These are phyloP conservation scores for Siniperca knerii DNA, from an alignment of 2,113 vertebrate species.

Conservation along the genomic window DNA sequence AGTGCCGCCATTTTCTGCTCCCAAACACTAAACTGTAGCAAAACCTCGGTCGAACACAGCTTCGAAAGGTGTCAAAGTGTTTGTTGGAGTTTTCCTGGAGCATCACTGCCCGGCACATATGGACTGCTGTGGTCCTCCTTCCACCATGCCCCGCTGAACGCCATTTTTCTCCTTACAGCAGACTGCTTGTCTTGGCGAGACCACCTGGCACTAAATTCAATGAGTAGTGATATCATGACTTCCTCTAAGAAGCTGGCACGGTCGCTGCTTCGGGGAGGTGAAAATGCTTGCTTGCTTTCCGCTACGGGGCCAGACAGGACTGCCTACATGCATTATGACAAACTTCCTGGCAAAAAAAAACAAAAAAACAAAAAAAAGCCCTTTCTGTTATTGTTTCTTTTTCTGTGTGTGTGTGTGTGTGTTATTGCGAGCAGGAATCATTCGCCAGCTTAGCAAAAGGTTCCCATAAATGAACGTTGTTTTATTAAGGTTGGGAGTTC, in stretches of 20 bases:
- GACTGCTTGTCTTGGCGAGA: constrained; percentile 44
- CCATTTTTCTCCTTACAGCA: constrained; percentile 31
- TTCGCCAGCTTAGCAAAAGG: constrained; percentile 52
- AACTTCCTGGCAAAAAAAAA: constrained; percentile 28
- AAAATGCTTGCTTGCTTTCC: constrained; percentile 37
- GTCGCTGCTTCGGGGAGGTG: constrained; percentile 50
- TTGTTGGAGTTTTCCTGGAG: constrained; percentile 27
- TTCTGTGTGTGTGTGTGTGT: constrained; percentile 25
- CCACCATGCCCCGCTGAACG: constrained; percentile 15
- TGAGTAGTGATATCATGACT: constrained; percentile 56
- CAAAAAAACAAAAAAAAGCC: not conserved
- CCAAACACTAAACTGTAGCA: constrained; percentile 59
- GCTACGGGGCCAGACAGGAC: constrained; percentile 30
- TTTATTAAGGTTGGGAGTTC: constrained; percentile 61
- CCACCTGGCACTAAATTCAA: constrained; percentile 44
- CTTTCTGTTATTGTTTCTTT: constrained; percentile 29
- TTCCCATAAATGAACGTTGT: constrained; percentile 58
- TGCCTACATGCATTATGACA: constrained; percentile 42
- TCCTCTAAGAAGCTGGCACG: constrained; percentile 46
- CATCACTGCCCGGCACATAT: not conserved
- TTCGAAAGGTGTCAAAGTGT: constrained; percentile 34
- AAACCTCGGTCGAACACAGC: constrained; percentile 22
- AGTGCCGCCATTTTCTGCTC: constrained; percentile 1
- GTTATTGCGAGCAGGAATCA: constrained; percentile 44
- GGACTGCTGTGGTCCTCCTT: constrained; percentile 12